Percentiles rank a stretch among this genome's conserved stretches.
phyloP scores from a whole-genome alignment of 2,888 invertebrate genomes.

The Hirtodrosophila duncani region DNA sequence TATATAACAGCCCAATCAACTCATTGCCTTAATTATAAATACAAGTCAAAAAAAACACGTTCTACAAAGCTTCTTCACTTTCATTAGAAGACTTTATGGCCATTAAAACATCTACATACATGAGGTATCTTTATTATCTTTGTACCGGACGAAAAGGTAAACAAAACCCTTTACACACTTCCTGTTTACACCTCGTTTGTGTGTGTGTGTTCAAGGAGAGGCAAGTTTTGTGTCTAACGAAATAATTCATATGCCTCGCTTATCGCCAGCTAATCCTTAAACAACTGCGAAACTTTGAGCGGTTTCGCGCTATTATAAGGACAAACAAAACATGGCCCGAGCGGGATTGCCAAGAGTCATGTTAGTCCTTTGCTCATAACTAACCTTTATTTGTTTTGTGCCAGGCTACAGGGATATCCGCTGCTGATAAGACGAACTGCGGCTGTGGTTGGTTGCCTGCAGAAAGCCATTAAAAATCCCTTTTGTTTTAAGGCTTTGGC shows the following conservation, averaged over 20 bases:
- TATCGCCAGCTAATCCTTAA: slow-evolving; percentile 40
- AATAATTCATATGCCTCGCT: slow-evolving; percentile 55
- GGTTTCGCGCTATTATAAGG: slow-evolving; percentile 33
- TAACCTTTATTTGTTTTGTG: slow-evolving; percentile 71
- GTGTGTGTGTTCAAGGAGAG: neutral
- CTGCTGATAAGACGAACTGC: slow-evolving; percentile 53
- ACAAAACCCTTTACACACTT: neutral
- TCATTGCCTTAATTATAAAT: no score
- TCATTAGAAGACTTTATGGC: no score
- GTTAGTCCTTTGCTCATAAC: slow-evolving; percentile 35
- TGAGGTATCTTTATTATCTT: no score
- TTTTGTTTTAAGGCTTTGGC: slow-evolving; percentile 43
- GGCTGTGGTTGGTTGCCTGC: slow-evolving; percentile 6
- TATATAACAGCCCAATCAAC: no score
- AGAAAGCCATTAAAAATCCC: slow-evolving; percentile 61
- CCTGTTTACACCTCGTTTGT: neutral
- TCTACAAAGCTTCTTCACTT: no score
- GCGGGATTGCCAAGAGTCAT: slow-evolving; percentile 18
- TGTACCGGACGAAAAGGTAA: neutral
- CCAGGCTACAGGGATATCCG: slow-evolving; percentile 61
- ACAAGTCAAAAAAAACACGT: no score
- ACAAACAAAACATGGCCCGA: slow-evolving; percentile 38
- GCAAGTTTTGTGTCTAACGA: slow-evolving; percentile 31
- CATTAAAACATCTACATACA: no score
- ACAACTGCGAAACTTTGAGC: slow-evolving; percentile 52